These are phyloP conservation scores for Leucopternis melanops DNA, from an alignment of 2,113 vertebrate genomes.

Conservation along the genomic window DNA sequence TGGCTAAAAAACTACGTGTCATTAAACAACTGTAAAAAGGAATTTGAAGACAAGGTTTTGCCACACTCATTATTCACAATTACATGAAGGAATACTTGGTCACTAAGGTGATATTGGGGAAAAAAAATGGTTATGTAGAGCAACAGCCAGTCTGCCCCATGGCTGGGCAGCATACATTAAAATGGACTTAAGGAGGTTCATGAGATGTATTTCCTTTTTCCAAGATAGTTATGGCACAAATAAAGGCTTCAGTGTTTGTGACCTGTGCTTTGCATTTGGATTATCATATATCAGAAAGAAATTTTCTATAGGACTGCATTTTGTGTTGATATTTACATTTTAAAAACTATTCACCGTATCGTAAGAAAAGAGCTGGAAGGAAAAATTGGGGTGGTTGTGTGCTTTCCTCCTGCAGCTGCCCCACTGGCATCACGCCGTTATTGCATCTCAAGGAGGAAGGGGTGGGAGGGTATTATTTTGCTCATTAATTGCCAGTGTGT, in stretches of 20 bases:
- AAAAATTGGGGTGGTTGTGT: not conserved
- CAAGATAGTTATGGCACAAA: not conserved
- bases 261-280: not conserved
- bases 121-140: rapidly evolving
- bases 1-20: not conserved
- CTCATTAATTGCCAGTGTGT: not conserved
- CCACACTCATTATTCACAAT: not conserved
- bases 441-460: not conserved
- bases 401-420: not conserved
- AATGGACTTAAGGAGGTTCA: not conserved
- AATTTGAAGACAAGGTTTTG: not conserved
- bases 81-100: not conserved
- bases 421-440: rapidly evolving
- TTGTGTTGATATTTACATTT: not conserved
- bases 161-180: not conserved
- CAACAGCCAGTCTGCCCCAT: not conserved
- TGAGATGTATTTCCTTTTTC: not conserved
- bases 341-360: rapidly evolving
- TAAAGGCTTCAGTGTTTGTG: not conserved
- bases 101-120: not conserved
- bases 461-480: not conserved
- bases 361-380: not conserved
- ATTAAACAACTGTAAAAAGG: not conserved
- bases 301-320: rapidly evolving
- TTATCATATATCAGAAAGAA: not conserved